Percentiles rank a stretch among this genome's conserved stretches.
Evolutionary conservation across 2,797 vertebrate genomes (phyloP).

Genomic region (Mico argentatus): DNA sequence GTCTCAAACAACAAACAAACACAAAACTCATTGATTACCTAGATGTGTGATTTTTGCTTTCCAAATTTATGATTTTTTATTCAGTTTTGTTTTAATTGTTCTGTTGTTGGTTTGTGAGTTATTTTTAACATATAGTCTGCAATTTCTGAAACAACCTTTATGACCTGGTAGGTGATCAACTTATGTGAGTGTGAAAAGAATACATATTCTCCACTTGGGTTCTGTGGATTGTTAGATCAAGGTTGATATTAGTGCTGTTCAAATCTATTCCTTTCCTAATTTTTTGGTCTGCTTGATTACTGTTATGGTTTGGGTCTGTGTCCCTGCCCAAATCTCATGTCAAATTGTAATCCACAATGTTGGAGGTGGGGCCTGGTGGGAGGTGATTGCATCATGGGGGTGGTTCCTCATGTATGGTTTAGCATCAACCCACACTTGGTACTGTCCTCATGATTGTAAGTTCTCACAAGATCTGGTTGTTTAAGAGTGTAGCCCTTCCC

Average conservation of each 20-base stretch:
- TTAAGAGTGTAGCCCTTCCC: no score
- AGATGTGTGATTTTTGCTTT: conserved; percentile 25
- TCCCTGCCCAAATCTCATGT: no score
- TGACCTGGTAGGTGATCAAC: neutral
- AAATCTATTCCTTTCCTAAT: neutral
- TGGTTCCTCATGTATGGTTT: no score
- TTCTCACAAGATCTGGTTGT: no score
- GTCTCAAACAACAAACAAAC: no score
- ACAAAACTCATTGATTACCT: conserved; percentile 31
- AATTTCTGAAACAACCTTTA: neutral
- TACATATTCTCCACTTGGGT: neutral
- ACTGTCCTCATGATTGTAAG: no score
- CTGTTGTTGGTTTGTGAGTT: neutral
- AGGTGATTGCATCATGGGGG: no score
- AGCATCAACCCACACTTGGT: no score
- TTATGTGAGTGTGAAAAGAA: neutral
- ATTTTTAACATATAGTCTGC: neutral
- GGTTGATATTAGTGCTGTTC: neutral
- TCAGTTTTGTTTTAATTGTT: neutral
- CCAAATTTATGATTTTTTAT: neutral
- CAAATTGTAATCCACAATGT: no score
- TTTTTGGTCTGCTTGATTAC: neutral
- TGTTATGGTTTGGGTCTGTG: no score
- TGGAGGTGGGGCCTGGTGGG: no score
- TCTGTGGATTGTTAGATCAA: neutral